These are phyloP conservation scores for Bombus waltoni DNA, from an alignment of 1,140 invertebrate species.

Conservation along the genomic window DNA sequence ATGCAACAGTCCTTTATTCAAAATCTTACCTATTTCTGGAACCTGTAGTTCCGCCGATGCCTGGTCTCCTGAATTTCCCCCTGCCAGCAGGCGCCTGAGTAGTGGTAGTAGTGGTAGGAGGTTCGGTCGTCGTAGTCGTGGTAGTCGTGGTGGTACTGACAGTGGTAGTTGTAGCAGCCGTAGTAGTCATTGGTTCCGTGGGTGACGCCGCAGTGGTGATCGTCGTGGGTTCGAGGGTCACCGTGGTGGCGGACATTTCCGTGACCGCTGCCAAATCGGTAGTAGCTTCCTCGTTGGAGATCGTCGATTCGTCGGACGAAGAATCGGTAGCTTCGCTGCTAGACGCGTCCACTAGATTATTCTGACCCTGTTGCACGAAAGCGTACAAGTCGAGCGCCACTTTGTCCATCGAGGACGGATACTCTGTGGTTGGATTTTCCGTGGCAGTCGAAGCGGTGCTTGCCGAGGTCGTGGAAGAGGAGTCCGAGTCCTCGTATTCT, in stretches of 20 bases:
- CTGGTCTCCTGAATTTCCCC: slow-evolving; percentile 79
- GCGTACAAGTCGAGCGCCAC: slow-evolving; percentile 91
- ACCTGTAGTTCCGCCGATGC: slow-evolving; percentile 63
- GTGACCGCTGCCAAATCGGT: slow-evolving; percentile 85
- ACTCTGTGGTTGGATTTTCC: slow-evolving; percentile 84
- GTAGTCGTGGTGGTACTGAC: slow-evolving; percentile 79
- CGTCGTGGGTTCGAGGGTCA: slow-evolving; percentile 82
- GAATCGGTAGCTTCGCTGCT: slow-evolving; percentile 71
- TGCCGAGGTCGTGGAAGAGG: slow-evolving; percentile 36
- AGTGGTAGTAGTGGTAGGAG: slow-evolving; percentile 62
- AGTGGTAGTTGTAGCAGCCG: slow-evolving; percentile 84
- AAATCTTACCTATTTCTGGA: slow-evolving; percentile 74
- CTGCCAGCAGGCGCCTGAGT: slow-evolving; percentile 75
- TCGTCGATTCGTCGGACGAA: slow-evolving; percentile 77
- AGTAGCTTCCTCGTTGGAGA: slow-evolving; percentile 82
- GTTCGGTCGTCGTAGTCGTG: slow-evolving; percentile 83
- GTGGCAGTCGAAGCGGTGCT: slow-evolving; percentile 79
- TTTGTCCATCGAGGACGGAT: slow-evolving; percentile 88
- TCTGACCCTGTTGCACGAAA: slow-evolving; percentile 87
- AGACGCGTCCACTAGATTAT: slow-evolving; percentile 84
- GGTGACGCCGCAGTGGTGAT: slow-evolving; percentile 68
- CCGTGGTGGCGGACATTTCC: slow-evolving; percentile 83
- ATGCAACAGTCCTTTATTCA: no score
- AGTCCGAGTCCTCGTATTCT: slow-evolving; percentile 55
- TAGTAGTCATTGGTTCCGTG: slow-evolving; percentile 75